Conservation (phyloP, 2,113 vertebrate species). For the Plecturocebus donacophilus region DNA sequence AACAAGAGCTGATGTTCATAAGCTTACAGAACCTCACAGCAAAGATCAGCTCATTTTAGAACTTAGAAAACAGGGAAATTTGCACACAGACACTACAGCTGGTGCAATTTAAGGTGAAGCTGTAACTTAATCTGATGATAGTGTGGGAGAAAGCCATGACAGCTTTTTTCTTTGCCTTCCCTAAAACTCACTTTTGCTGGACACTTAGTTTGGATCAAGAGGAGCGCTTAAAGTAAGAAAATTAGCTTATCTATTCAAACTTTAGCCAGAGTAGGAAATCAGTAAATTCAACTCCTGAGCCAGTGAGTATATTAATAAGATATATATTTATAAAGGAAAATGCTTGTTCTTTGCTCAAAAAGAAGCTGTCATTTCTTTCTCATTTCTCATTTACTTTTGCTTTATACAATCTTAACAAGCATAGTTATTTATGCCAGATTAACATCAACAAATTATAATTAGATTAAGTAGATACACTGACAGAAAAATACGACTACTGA, state of each 20-base stretch:
- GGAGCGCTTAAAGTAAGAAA: neutral
- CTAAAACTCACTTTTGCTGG: neutral
- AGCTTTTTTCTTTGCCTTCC: neutral
- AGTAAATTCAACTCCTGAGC: neutral
- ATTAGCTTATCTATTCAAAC: neutral
- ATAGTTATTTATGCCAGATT: neutral
- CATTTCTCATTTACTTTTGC: neutral
- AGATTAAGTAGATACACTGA: neutral
- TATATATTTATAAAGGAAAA: neutral
- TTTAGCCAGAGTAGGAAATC: neutral
- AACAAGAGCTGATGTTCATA: neutral
- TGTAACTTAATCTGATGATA: neutral
- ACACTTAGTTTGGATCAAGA: conserved; percentile 3
- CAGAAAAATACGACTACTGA: neutral
- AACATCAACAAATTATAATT: neutral
- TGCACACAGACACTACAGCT: neutral
- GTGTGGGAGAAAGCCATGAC: neutral
- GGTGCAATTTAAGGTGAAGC: neutral
- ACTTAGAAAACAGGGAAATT: neutral
- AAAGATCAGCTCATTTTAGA: neutral
- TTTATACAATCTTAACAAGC: neutral
- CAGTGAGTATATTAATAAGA: neutral
- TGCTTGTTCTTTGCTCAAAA: neutral
- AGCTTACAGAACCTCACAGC: neutral
- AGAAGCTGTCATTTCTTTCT: neutral